Conservation (phyloP, 2,888 invertebrate species). For the Eristalinus sepulchralis region DNA sequence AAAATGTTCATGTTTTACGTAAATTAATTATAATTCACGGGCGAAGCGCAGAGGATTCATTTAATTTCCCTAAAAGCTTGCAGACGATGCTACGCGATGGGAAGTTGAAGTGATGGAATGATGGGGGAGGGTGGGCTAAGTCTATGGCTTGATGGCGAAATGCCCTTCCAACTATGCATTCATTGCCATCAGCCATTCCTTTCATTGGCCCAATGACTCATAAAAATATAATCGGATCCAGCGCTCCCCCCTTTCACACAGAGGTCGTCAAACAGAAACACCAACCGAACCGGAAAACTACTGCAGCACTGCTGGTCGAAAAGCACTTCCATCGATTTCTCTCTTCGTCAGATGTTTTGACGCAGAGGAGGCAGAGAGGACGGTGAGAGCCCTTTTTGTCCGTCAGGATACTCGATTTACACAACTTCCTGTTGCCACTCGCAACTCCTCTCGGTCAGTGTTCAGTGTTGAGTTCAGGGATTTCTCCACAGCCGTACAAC, state of each 20-base stretch:
- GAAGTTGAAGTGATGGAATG: not conserved
- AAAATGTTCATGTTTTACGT: not conserved
- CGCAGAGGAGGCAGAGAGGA: not conserved
- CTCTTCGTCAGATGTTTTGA: slow-evolving; percentile 18
- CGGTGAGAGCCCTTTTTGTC: slow-evolving; percentile 15
- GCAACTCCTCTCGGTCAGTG: slow-evolving; percentile 57
- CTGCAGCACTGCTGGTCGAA: slow-evolving; percentile 52
- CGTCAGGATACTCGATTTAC: slow-evolving; percentile 48
- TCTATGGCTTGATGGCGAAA: not conserved
- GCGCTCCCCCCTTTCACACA: not conserved
- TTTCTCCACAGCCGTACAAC: slow-evolving; percentile 53
- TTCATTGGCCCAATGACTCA: slow-evolving; percentile 40
- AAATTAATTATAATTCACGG: slow-evolving; percentile 9
- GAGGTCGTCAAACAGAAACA: not conserved
- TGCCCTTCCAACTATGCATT: not conserved
- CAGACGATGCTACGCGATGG: not conserved
- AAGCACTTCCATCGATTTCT: slow-evolving; percentile 56
- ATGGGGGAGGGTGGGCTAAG: not conserved
- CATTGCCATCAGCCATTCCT: slow-evolving; percentile 4
- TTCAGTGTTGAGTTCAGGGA: slow-evolving; percentile 71
- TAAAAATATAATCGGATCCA: slow-evolving; percentile 9
- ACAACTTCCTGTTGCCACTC: slow-evolving; percentile 61
- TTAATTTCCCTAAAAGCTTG: slow-evolving; percentile 62
- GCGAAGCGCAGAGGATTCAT: not conserved
- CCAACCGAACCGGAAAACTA: slow-evolving; percentile 32